A percentile compares a stretch with the other conserved stretches of the same genome.
phyloP scores from a whole-genome alignment of 1,140 invertebrate species.

The Temnothorax longispinosus region DNA sequence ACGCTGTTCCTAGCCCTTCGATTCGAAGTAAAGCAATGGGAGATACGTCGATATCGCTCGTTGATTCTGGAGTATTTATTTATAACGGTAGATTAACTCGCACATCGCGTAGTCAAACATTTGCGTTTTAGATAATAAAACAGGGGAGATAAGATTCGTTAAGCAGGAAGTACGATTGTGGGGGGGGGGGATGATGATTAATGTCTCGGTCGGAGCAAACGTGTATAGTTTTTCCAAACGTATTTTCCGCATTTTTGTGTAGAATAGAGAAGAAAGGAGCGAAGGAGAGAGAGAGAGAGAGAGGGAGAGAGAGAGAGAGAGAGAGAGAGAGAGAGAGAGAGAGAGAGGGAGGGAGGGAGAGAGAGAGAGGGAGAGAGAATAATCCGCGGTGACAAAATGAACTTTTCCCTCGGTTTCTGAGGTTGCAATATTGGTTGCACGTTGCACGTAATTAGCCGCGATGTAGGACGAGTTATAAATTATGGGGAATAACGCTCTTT shows the following conservation, averaged over 20 bases:
- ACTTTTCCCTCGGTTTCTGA: not conserved
- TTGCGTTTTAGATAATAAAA: conserved; percentile 37
- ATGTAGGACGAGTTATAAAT: not conserved
- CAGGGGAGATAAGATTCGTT: conserved; percentile 33
- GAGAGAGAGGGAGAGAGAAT: not conserved
- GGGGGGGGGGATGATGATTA: not conserved
- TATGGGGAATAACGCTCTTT: not conserved
- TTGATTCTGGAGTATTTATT: not conserved
- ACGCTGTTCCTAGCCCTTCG: no score
- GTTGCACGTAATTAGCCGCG: not conserved
- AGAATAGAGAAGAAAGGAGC: not conserved
- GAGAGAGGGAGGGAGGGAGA: not conserved
- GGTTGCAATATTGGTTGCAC: not conserved
- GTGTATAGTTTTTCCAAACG: not conserved
- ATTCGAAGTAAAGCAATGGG: no score
- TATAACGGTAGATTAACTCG: not conserved
- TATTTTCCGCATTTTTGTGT: not conserved
- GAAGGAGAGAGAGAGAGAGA: not conserved
- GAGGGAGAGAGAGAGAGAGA: not conserved
- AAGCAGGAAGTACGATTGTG: not conserved
- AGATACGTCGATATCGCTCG: not conserved
- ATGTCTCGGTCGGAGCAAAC: not conserved
- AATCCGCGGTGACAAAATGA: not conserved
- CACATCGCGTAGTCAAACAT: conserved; percentile 23
- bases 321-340: not conserved